Conservation (phyloP, 2,797 vertebrate species). For the Chlorospingus flavigularis region DNA sequence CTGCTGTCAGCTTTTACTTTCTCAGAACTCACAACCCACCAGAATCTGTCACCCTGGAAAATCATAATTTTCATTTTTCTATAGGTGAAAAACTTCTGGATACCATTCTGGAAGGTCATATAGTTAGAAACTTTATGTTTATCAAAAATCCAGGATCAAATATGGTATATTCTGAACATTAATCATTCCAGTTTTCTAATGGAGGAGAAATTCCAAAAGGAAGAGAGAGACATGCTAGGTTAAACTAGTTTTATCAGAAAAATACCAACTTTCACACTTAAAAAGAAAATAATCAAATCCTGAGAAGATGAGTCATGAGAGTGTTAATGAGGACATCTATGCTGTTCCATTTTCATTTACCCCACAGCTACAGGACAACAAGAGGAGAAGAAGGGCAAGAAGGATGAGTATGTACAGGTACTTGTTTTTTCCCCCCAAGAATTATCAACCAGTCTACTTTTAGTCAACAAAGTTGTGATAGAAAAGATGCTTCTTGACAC, state of each 20-base stretch:
- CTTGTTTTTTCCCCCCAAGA: rapidly evolving
- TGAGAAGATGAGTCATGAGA: background rate
- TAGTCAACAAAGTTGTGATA: background rate
- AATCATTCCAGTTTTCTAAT: background rate
- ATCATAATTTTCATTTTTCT: background rate
- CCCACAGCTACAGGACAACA: background rate
- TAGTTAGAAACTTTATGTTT: background rate
- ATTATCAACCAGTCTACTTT: background rate
- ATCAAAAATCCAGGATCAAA: background rate
- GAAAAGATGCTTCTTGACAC: background rate
- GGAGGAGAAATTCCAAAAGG: background rate
- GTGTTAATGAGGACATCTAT: background rate
- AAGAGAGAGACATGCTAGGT: background rate
- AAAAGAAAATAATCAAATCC: background rate
- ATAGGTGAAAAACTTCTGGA: background rate
- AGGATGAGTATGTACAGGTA: background rate
- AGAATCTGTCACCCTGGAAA: background rate
- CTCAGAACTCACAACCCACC: background rate
- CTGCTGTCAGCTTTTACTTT: background rate
- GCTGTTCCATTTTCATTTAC: background rate
- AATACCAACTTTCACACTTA: background rate
- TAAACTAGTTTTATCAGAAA: background rate
- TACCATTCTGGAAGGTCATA: background rate
- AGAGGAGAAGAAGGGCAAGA: background rate
- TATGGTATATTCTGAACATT: background rate